phyloP scores from a whole-genome alignment of 2,888 invertebrate genomes.

The Willowsia nigromaculata region DNA sequence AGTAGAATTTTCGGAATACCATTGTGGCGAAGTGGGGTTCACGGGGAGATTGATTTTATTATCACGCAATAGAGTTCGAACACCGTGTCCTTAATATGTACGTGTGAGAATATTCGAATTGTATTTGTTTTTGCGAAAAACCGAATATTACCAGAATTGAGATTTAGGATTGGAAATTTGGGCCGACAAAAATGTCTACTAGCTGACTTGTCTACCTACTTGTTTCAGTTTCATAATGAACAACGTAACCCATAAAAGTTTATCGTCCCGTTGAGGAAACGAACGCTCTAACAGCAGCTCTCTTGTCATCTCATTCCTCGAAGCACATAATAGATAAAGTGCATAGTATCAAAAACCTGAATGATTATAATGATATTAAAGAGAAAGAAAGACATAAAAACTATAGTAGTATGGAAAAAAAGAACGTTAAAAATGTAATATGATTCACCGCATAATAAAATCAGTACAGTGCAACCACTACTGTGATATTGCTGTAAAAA shows the following conservation, averaged over 20 bases:
- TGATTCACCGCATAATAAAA: slow-evolving; percentile 23
- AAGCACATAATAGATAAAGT: neutral
- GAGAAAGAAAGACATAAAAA: slow-evolving; percentile 9
- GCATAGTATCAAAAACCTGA: slow-evolving; percentile 2
- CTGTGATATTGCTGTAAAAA: neutral
- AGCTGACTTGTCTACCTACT: neutral
- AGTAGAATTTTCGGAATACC: neutral
- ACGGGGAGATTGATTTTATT: neutral
- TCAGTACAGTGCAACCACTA: neutral
- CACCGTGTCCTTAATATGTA: no score
- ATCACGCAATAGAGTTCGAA: neutral
- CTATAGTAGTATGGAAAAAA: neutral
- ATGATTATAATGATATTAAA: neutral
- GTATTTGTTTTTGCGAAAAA: neutral
- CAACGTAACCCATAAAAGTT: slow-evolving; percentile 1
- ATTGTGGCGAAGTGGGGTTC: neutral
- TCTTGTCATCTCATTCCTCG: slow-evolving; percentile 1
- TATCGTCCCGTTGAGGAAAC: slow-evolving; percentile 26
- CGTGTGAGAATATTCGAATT: no score
- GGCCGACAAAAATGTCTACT: neutral
- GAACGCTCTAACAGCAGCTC: neutral
- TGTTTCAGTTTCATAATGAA: neutral
- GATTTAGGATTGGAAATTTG: slow-evolving; percentile 5
- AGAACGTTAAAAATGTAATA: slow-evolving; percentile 4
- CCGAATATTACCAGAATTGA: slow-evolving; percentile 35